Percentiles rank a stretch among this genome's conserved stretches.
Conservation (phyloP, 2,797 vertebrate species). For the Botia almorhae region DNA sequence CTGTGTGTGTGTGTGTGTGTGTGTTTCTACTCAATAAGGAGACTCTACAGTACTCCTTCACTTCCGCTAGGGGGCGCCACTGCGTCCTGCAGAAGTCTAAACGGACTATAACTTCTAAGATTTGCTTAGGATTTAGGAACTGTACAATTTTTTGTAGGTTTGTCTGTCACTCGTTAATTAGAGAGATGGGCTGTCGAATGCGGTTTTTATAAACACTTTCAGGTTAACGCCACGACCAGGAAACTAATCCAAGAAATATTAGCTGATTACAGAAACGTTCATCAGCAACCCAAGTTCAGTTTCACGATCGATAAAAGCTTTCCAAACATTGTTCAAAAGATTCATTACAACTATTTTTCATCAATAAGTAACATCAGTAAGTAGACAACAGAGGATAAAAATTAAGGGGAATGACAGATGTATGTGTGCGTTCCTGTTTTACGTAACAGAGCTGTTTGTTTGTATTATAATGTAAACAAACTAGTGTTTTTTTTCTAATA, state of each 20-base stretch:
- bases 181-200: background rate
- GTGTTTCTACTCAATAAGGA: slow-evolving; percentile 38
- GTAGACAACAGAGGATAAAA: slow-evolving; percentile 20
- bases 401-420: slow-evolving; percentile 28
- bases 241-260: background rate
- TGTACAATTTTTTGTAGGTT: background rate
- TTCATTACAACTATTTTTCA: background rate
- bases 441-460: slow-evolving; percentile 29
- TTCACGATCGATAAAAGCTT: background rate
- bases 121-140: background rate
- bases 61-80: slow-evolving; percentile 43
- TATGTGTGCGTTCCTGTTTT: slow-evolving; percentile 19
- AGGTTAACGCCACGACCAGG: slow-evolving; percentile 38
- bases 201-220: slow-evolving; percentile 31
- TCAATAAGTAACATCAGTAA: background rate
- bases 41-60: slow-evolving; percentile 51
- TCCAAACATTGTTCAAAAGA: background rate
- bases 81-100: slow-evolving; percentile 5
- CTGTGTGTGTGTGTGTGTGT: slow-evolving; percentile 30
- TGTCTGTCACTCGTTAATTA: background rate
- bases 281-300: background rate
- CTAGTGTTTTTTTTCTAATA: background rate
- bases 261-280: slow-evolving; percentile 50
- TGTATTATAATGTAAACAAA: slow-evolving; percentile 27
- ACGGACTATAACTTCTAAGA: background rate